Evolutionary conservation across 2,888 invertebrate species (phyloP), one percentile per base, ranked within the genome.

Genomic region (Atethmia centrago): DNA sequence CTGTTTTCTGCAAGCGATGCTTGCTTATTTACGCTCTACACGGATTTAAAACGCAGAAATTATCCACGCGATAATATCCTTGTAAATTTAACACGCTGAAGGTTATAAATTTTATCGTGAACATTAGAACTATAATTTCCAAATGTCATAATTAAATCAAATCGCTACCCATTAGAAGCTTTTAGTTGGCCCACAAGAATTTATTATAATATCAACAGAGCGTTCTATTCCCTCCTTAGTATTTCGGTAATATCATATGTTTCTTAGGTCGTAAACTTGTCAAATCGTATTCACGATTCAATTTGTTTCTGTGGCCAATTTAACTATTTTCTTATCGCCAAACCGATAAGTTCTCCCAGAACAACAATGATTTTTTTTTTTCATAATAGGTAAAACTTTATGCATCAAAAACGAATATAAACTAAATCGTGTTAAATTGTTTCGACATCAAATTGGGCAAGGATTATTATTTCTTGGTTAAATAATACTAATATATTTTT

Each of bases 21-120:
- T 81, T 84, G 87, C 86, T 90, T 90, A 92, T 93, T 92, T 92
- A 91, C 91, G 88, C 87, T 88, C 86, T 77, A 86, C 88, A 90
- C 91, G 85, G 85, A 88, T 89, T 89, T 89, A 87, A 86, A 90
- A 88, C 88, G 89, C 80, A 85, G 87, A 88, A 93, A 94, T 95
- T 95, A 93, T 92, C 77, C 93, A 95, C 94, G 95, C 94, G 90
- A 90, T 93, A 92, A 93, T 92, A 90, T 89, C 89, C 92, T 92
- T 92, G 90, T 89, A 91, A 91, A 90, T 91, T 90, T 85, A 88
- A 81, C 87, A 90, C 87, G 87, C 86, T 77, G 77, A 77, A 80
- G 80, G 81, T 85, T 87, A 88, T 88, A 88, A 87, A 87, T 86
- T 88, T 89, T 89, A 88, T 89, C 85, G 84, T 82, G 79, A 72